A percentile compares a stretch with the other conserved stretches of the same genome.
Evolutionary conservation across 2,113 vertebrate species (phyloP).

Genomic region (Spermophilus dauricus): DNA sequence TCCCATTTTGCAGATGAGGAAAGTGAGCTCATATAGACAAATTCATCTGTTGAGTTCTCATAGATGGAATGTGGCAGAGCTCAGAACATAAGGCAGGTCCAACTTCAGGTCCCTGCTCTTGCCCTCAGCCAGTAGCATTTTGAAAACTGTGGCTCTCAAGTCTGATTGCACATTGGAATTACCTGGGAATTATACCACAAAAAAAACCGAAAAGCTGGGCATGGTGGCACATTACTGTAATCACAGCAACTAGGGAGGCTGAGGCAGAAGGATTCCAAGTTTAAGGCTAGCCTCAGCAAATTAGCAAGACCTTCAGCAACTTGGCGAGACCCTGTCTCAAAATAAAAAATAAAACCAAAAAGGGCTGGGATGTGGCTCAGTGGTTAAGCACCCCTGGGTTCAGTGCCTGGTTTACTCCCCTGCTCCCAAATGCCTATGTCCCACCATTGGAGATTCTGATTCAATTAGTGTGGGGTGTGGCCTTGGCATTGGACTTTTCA

Average conservation of each 20-base stretch:
- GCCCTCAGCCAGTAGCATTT: background rate
- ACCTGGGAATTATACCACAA: background rate
- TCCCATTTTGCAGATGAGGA: background rate
- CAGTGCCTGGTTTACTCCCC: too few relatives aligned
- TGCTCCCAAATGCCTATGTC: background rate
- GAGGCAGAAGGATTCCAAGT: too few relatives aligned
- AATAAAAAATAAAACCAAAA: too few relatives aligned
- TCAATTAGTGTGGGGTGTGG: background rate
- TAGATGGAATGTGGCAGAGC: background rate
- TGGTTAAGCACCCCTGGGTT: too few relatives aligned
- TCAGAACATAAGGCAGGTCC: background rate
- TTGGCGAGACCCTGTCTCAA: too few relatives aligned
- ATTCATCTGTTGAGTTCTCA: slow-evolving; percentile 7
- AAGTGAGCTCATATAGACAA: background rate
- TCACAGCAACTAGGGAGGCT: too few relatives aligned
- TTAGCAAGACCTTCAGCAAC: too few relatives aligned
- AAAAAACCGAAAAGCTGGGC: too few relatives aligned
- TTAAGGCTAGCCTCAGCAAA: too few relatives aligned
- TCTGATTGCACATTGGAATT: background rate
- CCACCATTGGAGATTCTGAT: background rate
- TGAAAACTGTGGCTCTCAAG: background rate
- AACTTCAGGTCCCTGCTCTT: background rate
- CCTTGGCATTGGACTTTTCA: background rate
- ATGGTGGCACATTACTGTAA: too few relatives aligned
- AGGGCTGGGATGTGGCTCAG: too few relatives aligned